Percentiles rank a stretch among this genome's conserved stretches.
phyloP scores from a whole-genome alignment of 2,888 invertebrate species.

The Netelia melanura region DNA sequence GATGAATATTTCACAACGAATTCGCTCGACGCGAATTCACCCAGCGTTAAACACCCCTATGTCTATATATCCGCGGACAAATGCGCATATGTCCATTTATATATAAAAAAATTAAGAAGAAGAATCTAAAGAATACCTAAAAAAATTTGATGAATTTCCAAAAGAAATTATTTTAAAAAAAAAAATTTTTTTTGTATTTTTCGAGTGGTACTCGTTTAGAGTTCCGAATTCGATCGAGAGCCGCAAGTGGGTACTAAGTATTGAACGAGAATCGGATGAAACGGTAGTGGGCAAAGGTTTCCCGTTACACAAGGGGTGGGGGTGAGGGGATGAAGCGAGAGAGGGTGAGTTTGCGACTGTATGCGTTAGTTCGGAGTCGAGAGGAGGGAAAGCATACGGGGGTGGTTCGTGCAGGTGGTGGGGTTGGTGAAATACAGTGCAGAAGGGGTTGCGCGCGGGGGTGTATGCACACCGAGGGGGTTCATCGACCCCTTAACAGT shows the following conservation, averaged over 20 bases:
- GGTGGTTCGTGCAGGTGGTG: conserved; percentile 45
- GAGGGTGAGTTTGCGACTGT: conserved; percentile 11
- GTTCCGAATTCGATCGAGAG: conserved; percentile 41
- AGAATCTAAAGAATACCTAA: too few relatives aligned
- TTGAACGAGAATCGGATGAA: conserved; percentile 55
- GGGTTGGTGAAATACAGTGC: conserved; percentile 42
- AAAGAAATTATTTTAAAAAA: neutral
- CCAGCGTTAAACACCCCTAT: conserved; percentile 10
- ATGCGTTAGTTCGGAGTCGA: conserved; percentile 26
- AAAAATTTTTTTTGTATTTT: too few relatives aligned
- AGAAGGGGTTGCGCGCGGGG: conserved; percentile 51
- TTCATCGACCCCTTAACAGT: conserved; percentile 72
- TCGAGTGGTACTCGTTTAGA: too few relatives aligned
- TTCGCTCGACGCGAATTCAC: conserved; percentile 54
- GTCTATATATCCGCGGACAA: neutral
- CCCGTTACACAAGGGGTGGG: conserved; percentile 25
- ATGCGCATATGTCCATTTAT: conserved; percentile 6
- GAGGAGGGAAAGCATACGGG: conserved; percentile 33
- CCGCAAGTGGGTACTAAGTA: conserved; percentile 33
- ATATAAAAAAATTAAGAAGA: neutral
- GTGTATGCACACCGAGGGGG: conserved; percentile 55
- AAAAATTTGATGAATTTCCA: conserved; percentile 8
- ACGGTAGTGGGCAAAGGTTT: conserved; percentile 26
- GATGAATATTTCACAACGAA: conserved; percentile 64
- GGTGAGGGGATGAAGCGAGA: neutral